These are phyloP conservation scores for Salarias fasciatus DNA, from an alignment of 2,797 vertebrate genomes.

Conservation along the genomic window DNA sequence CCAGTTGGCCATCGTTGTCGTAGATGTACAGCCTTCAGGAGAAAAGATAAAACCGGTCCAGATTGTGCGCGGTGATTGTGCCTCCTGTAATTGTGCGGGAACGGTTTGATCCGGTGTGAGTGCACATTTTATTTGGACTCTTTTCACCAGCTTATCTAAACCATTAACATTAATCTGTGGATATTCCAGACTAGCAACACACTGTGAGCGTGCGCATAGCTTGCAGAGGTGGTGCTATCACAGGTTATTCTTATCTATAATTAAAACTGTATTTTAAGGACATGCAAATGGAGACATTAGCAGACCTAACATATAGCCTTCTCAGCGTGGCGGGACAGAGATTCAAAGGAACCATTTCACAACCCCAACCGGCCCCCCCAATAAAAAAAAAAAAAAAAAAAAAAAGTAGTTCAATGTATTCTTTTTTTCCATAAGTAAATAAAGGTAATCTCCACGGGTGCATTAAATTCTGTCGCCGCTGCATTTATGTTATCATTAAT, in stretches of 20 bases:
- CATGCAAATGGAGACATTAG: constrained; percentile 78
- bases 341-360: constrained; percentile 66
- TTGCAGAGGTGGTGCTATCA: constrained; percentile 58
- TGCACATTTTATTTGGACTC: constrained; percentile 33
- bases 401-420: constrained; percentile 66
- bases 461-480: constrained; percentile 77
- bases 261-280: constrained; percentile 80
- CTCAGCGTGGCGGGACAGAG: constrained; percentile 56
- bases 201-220: constrained; percentile 37
- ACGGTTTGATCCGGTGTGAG: constrained; percentile 15
- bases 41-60: background rate
- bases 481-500: constrained; percentile 79
- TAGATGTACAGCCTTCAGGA: background rate
- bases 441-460: constrained; percentile 75
- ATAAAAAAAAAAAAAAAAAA: too few species aligned
- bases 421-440: constrained; percentile 75
- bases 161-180: constrained; percentile 55
- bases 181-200: constrained; percentile 52
- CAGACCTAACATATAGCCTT: constrained; percentile 74
- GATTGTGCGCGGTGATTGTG: constrained; percentile 2
- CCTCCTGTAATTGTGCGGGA: background rate
- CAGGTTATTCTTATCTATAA: constrained; percentile 79
- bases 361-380: constrained; percentile 3
- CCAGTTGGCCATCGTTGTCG: background rate
- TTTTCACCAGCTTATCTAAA: constrained; percentile 52